phyloP scores from a whole-genome alignment of 1,140 invertebrate species.

The Subanguina moxae region DNA sequence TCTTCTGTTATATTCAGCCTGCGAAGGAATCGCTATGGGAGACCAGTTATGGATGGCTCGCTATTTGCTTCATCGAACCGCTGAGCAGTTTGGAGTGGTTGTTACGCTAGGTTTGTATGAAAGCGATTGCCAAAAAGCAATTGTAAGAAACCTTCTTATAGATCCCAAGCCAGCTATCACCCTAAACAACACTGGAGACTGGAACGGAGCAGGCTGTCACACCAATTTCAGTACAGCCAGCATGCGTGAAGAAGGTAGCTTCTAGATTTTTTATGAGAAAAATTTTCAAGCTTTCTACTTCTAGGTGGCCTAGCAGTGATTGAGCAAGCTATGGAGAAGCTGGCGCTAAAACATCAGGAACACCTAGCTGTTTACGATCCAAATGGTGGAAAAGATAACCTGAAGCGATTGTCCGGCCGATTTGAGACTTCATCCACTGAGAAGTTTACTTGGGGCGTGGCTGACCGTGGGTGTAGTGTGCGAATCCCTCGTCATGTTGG shows the following conservation, averaged over 20 bases:
- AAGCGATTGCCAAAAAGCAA: too few species aligned
- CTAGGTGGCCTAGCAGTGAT: conserved; percentile 69
- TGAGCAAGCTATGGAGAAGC: conserved; percentile 67
- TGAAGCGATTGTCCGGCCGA: conserved; percentile 74
- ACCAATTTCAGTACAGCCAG: conserved; percentile 82
- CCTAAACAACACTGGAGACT: conserved; percentile 63
- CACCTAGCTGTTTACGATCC: conserved; percentile 76
- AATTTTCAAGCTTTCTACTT: not conserved
- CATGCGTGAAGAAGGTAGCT: conserved; percentile 68
- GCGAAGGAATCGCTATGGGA: conserved; percentile 72
- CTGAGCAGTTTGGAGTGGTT: conserved; percentile 84
- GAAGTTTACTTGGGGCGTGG: conserved; percentile 72
- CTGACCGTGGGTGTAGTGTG: conserved; percentile 75
- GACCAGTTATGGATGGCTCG: conserved; percentile 86
- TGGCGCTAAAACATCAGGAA: conserved; percentile 75
- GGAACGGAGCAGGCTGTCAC: conserved; percentile 84
- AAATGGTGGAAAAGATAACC: conserved; percentile 74
- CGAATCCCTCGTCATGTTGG: conserved; percentile 75
- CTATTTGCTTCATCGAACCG: conserved; percentile 76
- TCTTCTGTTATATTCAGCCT: not conserved
- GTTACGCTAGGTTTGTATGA: conserved; percentile 73
- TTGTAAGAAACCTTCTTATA: conserved; percentile 62
- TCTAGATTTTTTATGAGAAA: not conserved
- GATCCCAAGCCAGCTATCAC: conserved; percentile 7
- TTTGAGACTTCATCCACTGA: conserved; percentile 80